Evolutionary conservation across 2,888 invertebrate genomes (phyloP), one percentile per base, ranked within the genome.

Genomic region (Acrobasis consociella): DNA sequence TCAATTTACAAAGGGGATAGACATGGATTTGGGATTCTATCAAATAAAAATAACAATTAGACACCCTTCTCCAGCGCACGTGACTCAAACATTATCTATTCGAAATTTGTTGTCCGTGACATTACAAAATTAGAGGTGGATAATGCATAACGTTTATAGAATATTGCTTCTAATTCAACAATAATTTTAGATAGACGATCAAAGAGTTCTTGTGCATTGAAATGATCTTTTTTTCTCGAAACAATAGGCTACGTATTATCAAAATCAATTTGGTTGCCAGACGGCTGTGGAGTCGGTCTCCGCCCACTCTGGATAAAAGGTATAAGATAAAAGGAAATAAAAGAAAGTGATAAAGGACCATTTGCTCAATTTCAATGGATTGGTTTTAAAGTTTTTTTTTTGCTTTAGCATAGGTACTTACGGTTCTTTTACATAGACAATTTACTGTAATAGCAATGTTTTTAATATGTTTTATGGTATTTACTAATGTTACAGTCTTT

Each of bases 31-130:
- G 64, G 65, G 63, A 51, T 53, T 49, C 66, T 68, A 67, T 73
- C 68, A 69, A 74, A 77, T 69, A 72, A 73, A 61, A 71, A 72
- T 74, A 72, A 77, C 75, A 72, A 74, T 76, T 73, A 74, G 71
- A 65, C 62, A 69, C 74, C 75, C 77, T 63, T 70, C 67, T 71
- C 73, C 67, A 66, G 61, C 65, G 56, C 81, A 78, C 79, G 79
- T 78, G 81, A 69, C 74, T 60, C 63, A 68, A 65, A 72, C 68
- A 74, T 72, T 69, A 72, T 73, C 73, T 73, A 67, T 70, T 68
- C 66, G 68, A 70, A 68, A 62, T 67, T 60, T 62, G 65, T 66
- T 65, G 62, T 53, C 63, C 66, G 62, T 64, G 65, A 63, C 67
- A 65, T 64, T 64, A 69, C 46, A 49, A 55, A 62, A 62, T 62